Evolutionary conservation across 2,113 vertebrate genomes (phyloP).

Genomic region (Phycodurus eques): DNA sequence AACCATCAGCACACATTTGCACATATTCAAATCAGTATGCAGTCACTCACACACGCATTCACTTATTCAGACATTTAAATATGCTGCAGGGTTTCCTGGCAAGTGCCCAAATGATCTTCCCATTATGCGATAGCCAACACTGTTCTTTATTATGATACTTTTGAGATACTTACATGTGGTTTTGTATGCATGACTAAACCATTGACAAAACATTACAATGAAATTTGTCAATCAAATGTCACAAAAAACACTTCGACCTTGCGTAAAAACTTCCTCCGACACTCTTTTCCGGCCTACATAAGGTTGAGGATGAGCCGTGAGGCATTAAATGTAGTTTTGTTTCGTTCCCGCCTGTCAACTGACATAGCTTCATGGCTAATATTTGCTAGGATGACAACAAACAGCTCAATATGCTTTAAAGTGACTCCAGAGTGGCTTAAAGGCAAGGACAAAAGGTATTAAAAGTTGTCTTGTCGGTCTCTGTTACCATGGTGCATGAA

Average conservation of each 20-base stretch:
- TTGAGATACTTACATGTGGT: not conserved
- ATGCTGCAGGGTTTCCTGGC: slow-evolving; percentile 20
- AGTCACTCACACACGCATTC: not conserved
- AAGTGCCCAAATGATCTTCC: not conserved
- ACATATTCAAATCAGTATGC: slow-evolving; percentile 4
- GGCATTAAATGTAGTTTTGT: slow-evolving; percentile 34
- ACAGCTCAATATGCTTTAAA: slow-evolving; percentile 48
- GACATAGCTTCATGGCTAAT: slow-evolving; percentile 33
- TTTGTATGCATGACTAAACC: not conserved
- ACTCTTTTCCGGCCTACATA: slow-evolving; percentile 5
- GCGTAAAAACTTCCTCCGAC: not conserved
- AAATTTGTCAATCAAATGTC: not conserved
- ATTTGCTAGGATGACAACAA: slow-evolving; percentile 25
- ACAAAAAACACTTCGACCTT: not conserved
- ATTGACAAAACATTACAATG: not conserved
- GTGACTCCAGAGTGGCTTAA: slow-evolving; percentile 31
- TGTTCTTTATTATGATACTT: not conserved
- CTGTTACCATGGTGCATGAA: slow-evolving; percentile 14
- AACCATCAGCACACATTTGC: slow-evolving; percentile 18
- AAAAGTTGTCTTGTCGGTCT: slow-evolving; percentile 27
- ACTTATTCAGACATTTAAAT: not conserved
- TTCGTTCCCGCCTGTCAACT: slow-evolving; percentile 15
- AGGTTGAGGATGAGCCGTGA: slow-evolving; percentile 34
- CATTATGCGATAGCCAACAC: not conserved
- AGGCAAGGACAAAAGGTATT: slow-evolving; percentile 24